Evolutionary conservation across 2,797 vertebrate species (phyloP).

Genomic region (Lacerta agilis): DNA sequence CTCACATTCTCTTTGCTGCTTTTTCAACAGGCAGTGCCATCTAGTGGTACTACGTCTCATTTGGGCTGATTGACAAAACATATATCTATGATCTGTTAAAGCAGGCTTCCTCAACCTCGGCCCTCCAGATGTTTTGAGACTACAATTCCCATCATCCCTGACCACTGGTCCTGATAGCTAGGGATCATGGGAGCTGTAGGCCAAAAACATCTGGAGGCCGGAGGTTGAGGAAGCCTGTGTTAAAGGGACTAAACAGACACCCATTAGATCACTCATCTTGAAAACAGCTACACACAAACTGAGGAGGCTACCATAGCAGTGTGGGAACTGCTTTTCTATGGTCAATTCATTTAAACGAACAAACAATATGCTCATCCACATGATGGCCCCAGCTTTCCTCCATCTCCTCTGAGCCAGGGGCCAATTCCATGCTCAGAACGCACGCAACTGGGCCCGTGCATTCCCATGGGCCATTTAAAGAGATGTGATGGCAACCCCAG

Average conservation of each 20-base stretch:
- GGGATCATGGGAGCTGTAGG: no score
- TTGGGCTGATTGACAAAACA: background rate
- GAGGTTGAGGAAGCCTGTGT: no score
- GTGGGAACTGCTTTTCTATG: background rate
- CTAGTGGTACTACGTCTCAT: constrained; percentile 43
- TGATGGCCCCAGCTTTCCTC: background rate
- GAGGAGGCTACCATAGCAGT: background rate
- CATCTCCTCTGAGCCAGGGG: background rate
- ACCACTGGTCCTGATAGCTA: no score
- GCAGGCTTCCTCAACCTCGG: no score
- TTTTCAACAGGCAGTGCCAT: constrained; percentile 57
- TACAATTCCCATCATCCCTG: no score
- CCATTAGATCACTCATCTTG: background rate
- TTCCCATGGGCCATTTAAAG: background rate
- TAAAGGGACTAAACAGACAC: background rate
- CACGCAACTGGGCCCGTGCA: background rate
- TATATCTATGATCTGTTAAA: no score
- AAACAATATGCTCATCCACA: background rate
- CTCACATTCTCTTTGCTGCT: background rate
- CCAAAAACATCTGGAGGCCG: no score
- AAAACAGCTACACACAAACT: background rate
- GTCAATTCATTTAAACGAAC: background rate
- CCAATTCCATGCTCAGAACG: background rate
- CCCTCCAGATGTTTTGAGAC: no score
- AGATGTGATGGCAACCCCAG: background rate